These are phyloP conservation scores for Mirounga angustirostris DNA, from an alignment of 2,113 vertebrate species.

Conservation along the genomic window DNA sequence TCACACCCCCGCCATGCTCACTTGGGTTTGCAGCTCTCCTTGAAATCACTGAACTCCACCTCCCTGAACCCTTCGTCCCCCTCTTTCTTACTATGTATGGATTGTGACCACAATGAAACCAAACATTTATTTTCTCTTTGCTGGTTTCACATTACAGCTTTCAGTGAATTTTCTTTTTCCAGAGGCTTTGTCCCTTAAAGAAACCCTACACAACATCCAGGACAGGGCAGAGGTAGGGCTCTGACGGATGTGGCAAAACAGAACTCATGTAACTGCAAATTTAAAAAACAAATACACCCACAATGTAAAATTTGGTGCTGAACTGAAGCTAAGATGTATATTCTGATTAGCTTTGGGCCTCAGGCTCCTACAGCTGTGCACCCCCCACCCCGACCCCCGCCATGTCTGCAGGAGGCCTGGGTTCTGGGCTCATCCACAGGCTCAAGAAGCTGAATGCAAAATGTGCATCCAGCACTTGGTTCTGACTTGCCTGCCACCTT, in stretches of 20 bases:
- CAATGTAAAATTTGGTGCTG: neutral
- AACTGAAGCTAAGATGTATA: neutral
- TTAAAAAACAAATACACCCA: neutral
- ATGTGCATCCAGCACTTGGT: neutral
- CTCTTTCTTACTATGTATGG: neutral
- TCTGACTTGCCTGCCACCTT: too few relatives aligned
- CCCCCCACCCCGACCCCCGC: too few relatives aligned
- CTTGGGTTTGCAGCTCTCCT: neutral
- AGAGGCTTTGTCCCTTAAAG: conserved; percentile 57
- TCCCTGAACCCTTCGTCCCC: neutral
- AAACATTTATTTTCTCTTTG: neutral
- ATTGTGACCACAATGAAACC: neutral
- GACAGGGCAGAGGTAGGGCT: neutral
- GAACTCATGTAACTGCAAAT: neutral
- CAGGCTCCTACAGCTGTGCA: too few relatives aligned
- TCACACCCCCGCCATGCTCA: accelerated
- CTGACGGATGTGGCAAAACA: neutral
- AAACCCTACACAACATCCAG: neutral
- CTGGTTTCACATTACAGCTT: conserved; percentile 11
- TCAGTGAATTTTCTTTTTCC: conserved; percentile 27
- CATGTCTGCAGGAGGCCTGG: neutral
- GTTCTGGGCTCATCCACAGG: accelerated
- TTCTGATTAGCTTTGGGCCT: neutral
- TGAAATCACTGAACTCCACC: neutral
- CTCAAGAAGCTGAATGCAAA: neutral